phyloP scores from a whole-genome alignment of 53 echinoderm and acorn worm species.

The Zoroaster sp. region DNA sequence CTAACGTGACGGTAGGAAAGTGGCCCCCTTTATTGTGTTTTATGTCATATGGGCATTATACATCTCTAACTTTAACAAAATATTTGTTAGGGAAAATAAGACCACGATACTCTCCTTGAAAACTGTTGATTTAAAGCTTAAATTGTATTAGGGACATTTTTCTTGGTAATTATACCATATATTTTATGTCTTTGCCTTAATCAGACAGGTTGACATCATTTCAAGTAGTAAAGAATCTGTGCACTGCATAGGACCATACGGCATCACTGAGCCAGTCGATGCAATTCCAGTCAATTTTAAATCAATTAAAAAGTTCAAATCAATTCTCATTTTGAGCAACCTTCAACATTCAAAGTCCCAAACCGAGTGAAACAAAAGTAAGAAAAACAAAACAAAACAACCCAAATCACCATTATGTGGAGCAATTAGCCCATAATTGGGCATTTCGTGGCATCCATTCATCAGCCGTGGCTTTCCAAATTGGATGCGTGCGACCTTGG shows the following conservation, averaged over 20 bases:
- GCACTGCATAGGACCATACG: not conserved
- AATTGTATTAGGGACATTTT: no score
- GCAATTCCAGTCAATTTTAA: not conserved
- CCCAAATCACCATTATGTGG: not conserved
- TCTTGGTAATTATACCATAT: no score
- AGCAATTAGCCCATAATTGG: slow-evolving; percentile 25
- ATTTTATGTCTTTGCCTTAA: no score
- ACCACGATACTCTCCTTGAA: no score
- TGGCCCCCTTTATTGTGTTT: no score
- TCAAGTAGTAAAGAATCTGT: not conserved
- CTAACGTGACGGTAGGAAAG: no score
- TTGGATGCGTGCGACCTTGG: slow-evolving; percentile 12
- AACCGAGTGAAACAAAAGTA: not conserved
- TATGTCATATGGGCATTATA: no score
- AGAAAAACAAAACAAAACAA: not conserved
- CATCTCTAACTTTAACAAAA: no score
- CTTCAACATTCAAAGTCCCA: not conserved
- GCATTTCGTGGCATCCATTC: not conserved
- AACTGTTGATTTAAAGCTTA: no score
- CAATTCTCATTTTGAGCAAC: not conserved
- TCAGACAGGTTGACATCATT: no score
- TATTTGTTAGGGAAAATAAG: no score
- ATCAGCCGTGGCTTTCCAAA: not conserved
- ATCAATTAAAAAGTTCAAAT: not conserved
- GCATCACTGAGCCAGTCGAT: not conserved